phyloP scores from a whole-genome alignment of 1,140 invertebrate genomes.

The Laupala kohalensis region DNA sequence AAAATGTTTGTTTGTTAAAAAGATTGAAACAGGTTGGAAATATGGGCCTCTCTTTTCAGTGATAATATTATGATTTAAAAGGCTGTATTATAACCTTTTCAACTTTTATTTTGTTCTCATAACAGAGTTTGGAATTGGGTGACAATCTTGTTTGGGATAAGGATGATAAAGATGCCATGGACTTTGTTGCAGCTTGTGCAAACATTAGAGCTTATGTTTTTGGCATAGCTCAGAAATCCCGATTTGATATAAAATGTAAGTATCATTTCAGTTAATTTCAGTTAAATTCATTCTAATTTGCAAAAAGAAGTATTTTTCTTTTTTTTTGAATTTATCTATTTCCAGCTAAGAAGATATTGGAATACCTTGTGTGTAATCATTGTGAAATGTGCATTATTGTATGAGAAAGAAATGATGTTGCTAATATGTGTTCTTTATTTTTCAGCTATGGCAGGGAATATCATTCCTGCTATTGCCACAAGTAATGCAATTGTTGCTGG shows the following conservation, averaged over 20 bases:
- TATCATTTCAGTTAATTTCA: too few relatives aligned
- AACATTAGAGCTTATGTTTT: conserved; percentile 91
- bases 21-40: too few relatives aligned
- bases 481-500: conserved; percentile 97
- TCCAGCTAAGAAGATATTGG: too few relatives aligned
- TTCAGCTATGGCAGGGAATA: conserved; percentile 92
- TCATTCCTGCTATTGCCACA: conserved; percentile 97
- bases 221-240: conserved; percentile 70
- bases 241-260: conserved; percentile 93
- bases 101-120: conserved; percentile 1
- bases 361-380: too few relatives aligned
- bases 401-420: too few relatives aligned
- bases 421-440: conserved; percentile 20
- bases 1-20: background rate
- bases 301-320: too few relatives aligned
- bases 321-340: too few relatives aligned
- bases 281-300: too few relatives aligned
- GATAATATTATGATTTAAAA: background rate
- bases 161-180: conserved; percentile 86
- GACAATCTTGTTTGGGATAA: conserved; percentile 92
- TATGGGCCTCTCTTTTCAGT: background rate
- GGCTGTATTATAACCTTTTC: background rate
- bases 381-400: too few relatives aligned
- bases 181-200: conserved; percentile 90
- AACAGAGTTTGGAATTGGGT: conserved; percentile 36